Evolutionary conservation across 2,797 vertebrate species (phyloP).

Genomic region (Cyprinella venusta): DNA sequence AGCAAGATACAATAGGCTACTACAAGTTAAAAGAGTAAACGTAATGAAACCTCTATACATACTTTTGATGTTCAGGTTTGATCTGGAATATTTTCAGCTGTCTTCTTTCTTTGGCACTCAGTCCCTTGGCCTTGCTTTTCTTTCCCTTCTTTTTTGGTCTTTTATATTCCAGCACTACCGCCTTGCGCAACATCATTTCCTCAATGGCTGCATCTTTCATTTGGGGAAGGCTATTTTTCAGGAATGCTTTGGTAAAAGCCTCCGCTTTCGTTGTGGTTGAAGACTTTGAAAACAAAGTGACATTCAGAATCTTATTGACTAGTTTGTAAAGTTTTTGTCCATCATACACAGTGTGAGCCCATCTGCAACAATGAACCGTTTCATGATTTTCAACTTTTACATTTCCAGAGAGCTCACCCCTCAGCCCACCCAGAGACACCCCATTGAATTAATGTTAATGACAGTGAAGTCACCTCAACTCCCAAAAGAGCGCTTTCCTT

Average conservation of each 20-base stretch:
- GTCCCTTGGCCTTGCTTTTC: conserved; percentile 78
- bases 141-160: conserved; percentile 68
- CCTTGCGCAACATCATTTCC: conserved; percentile 77
- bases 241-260: conserved; percentile 81
- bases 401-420: background rate
- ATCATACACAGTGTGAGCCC: background rate
- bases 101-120: conserved; percentile 85
- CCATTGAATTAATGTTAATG: background rate
- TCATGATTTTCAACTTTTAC: background rate
- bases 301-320: background rate
- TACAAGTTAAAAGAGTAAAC: background rate
- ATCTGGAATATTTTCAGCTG: conserved; percentile 86
- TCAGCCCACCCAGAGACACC: no score
- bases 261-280: conserved; percentile 65
- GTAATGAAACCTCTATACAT: conserved; percentile 30
- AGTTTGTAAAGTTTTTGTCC: background rate
- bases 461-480: conserved; percentile 34
- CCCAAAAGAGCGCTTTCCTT: conserved; percentile 24
- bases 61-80: conserved; percentile 89
- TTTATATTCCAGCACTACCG: conserved; percentile 80
- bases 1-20: background rate
- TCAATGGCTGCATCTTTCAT: conserved; percentile 62
- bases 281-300: conserved; percentile 66
- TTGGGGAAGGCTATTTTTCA: conserved; percentile 77
- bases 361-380: background rate